Evolutionary conservation across 2,113 vertebrate species (phyloP), one percentile per base, ranked within the genome.

Genomic region (Apeltes quadracus): DNA sequence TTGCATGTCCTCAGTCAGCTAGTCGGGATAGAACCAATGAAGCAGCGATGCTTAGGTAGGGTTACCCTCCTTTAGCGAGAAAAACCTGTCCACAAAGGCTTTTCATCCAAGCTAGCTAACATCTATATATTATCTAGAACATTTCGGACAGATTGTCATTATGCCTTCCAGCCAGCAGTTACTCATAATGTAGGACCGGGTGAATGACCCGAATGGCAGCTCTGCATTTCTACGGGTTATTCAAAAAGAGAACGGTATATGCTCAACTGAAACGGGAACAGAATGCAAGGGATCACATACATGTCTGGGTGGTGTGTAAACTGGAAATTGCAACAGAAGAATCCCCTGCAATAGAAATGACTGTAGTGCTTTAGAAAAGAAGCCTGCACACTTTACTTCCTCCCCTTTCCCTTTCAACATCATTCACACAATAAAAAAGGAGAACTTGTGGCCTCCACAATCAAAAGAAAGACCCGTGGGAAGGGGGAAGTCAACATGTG

Each of bases 401-500:
- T 66, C 61, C 51, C 16, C 13, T 44, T 46, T 65, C 29, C 55
- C 65, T 46, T 38, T 56, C n/a, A 41, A 36, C 59, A 67, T 72
- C 53, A 61, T 69, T 41, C 16, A 29, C n/a, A 71, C 20, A 57
- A 23, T 44, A 54, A 67, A 62, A 64, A 65, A 44, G 16, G 56
- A 63, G 57, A 69, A 69, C 58, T 23, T 71, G 34, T 29, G 41
- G 66, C 65, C 44, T 23, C 14, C 32, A 23, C 46, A 59, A 51
- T 70, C 25, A 48, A 32, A 56, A 55, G 51, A 54, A 65, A 64
- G 25, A 32, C 16, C 58, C 25, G n/a, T 73, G 29, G 48, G 71
- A 83, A 81, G 63, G 20, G 27, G 61, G 34, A 68, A 44, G 27
- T 81, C 70, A 78, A 83, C 76, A 78, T 76, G 66, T 85, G 78